phyloP scores from a whole-genome alignment of 2,888 invertebrate species.

The Melinopterus prodromus region DNA sequence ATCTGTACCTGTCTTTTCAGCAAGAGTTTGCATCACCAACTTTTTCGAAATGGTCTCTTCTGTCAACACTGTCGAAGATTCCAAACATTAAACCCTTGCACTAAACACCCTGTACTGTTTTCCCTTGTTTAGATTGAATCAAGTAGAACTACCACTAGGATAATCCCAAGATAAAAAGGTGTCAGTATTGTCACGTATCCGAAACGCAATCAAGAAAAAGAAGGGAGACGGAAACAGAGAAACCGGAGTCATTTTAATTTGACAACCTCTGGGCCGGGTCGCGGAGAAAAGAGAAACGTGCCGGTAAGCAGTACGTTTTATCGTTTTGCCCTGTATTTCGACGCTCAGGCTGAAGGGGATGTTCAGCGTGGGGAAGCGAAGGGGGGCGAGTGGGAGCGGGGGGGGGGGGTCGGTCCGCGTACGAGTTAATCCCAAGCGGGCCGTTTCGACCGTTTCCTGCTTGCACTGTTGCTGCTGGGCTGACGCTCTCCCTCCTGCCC shows the following conservation, averaged over 20 bases:
- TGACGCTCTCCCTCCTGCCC: conserved; percentile 43
- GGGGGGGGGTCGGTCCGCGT: conserved; percentile 33
- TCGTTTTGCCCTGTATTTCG: conserved; percentile 45
- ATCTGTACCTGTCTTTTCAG: too few species aligned
- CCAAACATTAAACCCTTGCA: too few species aligned
- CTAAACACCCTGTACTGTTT: too few species aligned
- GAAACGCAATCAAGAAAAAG: conserved; percentile 7
- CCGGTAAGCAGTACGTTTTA: conserved; percentile 40
- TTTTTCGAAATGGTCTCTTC: too few species aligned
- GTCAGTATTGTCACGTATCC: conserved; percentile 22
- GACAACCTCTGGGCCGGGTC: conserved; percentile 24
- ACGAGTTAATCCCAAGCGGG: conserved; percentile 50
- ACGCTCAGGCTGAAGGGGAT: conserved; percentile 16
- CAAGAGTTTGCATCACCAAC: too few species aligned
- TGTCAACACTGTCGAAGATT: too few species aligned
- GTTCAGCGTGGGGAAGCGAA: neutral
- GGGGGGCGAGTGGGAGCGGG: neutral
- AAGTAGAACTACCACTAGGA: neutral
- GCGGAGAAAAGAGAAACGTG: conserved; percentile 18
- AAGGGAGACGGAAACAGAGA: conserved; percentile 25
- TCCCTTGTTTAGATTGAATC: neutral
- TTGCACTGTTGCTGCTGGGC: conserved; percentile 48
- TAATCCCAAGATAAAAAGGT: neutral
- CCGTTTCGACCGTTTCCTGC: conserved; percentile 48
- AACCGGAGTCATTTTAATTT: conserved; percentile 38